phyloP scores from a whole-genome alignment of 30 jellyfish, hydroid and myxozoan genomes.

The Turritopsis dohrnii region DNA sequence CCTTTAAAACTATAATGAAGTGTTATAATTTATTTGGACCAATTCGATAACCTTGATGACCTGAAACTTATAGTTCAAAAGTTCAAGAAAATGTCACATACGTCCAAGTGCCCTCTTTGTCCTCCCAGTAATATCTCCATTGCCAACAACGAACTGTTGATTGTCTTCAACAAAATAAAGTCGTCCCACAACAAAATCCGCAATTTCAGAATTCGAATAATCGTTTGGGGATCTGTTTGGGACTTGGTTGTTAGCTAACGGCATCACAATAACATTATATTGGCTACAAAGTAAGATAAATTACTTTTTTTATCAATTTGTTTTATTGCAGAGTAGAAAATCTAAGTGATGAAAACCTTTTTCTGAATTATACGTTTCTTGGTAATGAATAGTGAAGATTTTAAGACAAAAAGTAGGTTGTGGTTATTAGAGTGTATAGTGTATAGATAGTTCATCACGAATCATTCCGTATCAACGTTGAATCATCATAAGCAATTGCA shows the following conservation, averaged over 20 bases:
- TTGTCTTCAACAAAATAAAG: slow-evolving; percentile 7
- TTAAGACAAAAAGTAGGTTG: no score
- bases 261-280: not conserved
- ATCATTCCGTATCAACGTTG: no score
- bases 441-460: no score
- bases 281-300: not conserved
- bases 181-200: slow-evolving; percentile 1
- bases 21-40: no score
- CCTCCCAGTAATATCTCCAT: not conserved
- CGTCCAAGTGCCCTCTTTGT: not conserved
- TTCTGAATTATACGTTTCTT: no score
- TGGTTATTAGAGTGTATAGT: no score
- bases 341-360: not conserved
- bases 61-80: not conserved
- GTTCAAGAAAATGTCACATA: not conserved
- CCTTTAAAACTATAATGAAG: no score
- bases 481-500: no score
- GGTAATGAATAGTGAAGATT: no score
- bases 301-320: not conserved
- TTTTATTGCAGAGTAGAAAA: not conserved
- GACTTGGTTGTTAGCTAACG: not conserved
- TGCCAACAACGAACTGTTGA: not conserved
- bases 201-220: not conserved
- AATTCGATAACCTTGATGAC: not conserved
- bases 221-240: not conserved